A percentile compares a stretch with the other conserved stretches of the same genome.
Evolutionary conservation across 2,797 vertebrate genomes (phyloP).

Genomic region (Podarcis lilfordi): DNA sequence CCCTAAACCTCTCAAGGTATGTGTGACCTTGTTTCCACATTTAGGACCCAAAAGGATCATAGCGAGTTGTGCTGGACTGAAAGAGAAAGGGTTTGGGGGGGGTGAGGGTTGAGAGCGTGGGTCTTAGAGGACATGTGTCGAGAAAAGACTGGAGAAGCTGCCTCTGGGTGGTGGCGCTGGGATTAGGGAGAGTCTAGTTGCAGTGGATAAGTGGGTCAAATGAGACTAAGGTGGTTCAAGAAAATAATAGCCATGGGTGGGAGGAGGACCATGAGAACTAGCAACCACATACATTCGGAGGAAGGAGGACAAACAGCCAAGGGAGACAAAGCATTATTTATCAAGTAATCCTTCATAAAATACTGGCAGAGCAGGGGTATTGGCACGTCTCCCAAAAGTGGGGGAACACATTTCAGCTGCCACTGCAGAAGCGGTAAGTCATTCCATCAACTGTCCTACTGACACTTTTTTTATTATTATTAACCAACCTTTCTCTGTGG

Average conservation of each 20-base stretch:
- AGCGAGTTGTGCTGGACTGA: neutral
- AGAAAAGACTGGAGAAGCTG: too few species aligned
- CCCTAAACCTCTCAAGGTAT: too few species aligned
- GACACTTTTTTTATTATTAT: neutral
- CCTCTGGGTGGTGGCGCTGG: too few species aligned
- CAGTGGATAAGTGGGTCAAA: too few species aligned
- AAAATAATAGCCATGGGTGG: neutral
- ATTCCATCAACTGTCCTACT: neutral
- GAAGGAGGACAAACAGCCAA: neutral
- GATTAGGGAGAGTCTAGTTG: too few species aligned
- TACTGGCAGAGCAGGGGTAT: neutral
- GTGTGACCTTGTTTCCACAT: too few species aligned
- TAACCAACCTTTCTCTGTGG: neutral
- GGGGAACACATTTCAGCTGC: neutral
- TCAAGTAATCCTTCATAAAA: neutral
- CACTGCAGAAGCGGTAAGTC: neutral
- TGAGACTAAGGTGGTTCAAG: too few species aligned
- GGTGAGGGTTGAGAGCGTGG: too few species aligned
- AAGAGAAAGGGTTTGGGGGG: neutral
- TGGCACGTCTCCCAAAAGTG: neutral
- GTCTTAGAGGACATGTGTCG: too few species aligned
- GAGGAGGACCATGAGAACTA: neutral
- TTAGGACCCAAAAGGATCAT: neutral
- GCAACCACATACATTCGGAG: neutral
- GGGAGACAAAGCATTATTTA: neutral